Percentiles rank a stretch among this genome's conserved stretches.
These are phyloP conservation scores for Doryteuthis pealeii DNA, from an alignment of 1,140 invertebrate genomes.

Conservation along the genomic window DNA sequence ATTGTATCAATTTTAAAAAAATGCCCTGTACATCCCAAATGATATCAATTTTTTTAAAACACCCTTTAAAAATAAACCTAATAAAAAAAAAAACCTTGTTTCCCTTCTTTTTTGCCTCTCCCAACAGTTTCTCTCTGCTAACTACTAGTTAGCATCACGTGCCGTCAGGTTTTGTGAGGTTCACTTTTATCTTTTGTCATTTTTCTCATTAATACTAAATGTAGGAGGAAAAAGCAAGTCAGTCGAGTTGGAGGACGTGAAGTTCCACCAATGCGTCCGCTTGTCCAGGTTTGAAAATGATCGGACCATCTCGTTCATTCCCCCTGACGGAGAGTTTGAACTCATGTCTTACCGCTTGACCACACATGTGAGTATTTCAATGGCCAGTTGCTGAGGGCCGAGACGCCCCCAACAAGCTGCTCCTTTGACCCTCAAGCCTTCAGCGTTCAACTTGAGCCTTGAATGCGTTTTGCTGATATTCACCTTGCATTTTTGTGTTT, in stretches of 20 bases:
- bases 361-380: conserved; percentile 77
- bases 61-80: too few relatives aligned
- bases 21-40: too few relatives aligned
- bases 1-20: too few relatives aligned
- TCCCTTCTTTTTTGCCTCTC: too few relatives aligned
- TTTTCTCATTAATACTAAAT: conserved; percentile 13
- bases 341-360: conserved; percentile 99
- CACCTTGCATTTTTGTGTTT: neutral
- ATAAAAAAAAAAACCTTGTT: too few relatives aligned
- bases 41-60: too few relatives aligned
- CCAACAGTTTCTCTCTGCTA: too few relatives aligned
- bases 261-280: conserved; percentile 99
- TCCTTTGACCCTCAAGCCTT: neutral
- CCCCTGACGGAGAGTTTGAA: conserved; percentile 99
- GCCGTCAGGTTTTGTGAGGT: too few relatives aligned
- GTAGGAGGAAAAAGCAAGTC: conserved; percentile 92
- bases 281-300: conserved; percentile 98
- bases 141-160: too few relatives aligned
- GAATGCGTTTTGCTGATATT: neutral
- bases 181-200: conserved; percentile 12
- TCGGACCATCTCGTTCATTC: conserved; percentile 97
- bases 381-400: too few relatives aligned
- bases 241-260: conserved; percentile 98
- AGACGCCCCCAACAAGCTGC: neutral
- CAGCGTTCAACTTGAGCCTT: neutral